A percentile compares a stretch with the other conserved stretches of the same genome.
Conservation (phyloP, 2,113 vertebrate genomes). For the Xiphophorus hellerii region DNA sequence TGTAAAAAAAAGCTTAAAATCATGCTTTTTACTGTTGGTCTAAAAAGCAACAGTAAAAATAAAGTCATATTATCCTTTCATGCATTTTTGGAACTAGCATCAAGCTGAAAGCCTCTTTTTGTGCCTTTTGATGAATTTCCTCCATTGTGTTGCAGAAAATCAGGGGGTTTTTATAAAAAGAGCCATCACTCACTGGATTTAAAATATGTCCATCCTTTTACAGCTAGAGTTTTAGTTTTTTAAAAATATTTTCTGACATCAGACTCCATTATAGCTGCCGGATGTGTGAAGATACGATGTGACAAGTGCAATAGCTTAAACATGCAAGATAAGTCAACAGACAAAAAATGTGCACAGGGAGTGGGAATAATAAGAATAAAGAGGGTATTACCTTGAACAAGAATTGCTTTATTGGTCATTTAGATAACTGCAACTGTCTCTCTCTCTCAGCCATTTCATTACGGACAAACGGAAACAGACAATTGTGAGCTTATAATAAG, state of each 20-base stretch:
- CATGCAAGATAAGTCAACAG: not conserved
- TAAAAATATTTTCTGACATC: constrained; percentile 10
- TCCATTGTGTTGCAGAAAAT: constrained; percentile 8
- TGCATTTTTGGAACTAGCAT: not conserved
- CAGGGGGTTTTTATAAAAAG: not conserved
- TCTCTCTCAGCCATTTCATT: constrained; percentile 29
- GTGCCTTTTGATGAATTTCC: constrained; percentile 4
- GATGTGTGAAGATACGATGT: not conserved
- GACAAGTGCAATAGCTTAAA: not conserved
- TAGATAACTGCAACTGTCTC: constrained; percentile 2
- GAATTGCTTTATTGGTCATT: constrained; percentile 21
- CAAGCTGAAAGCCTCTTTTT: constrained; percentile 1
- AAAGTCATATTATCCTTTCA: not conserved
- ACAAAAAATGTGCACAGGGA: not conserved
- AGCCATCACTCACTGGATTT: not conserved
- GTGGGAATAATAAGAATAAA: not conserved
- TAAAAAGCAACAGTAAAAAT: too few relatives aligned
- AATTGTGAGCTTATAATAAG: constrained; percentile 44
- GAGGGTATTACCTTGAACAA: not conserved
- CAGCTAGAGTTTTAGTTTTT: not conserved
- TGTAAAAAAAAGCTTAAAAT: not conserved
- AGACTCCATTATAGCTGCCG: not conserved
- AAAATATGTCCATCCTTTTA: constrained; percentile 3
- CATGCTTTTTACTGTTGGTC: not conserved
- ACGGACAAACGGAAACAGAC: constrained; percentile 37